phyloP scores from a whole-genome alignment of 2,888 invertebrate species.

The Lasioglossum figueresi region DNA sequence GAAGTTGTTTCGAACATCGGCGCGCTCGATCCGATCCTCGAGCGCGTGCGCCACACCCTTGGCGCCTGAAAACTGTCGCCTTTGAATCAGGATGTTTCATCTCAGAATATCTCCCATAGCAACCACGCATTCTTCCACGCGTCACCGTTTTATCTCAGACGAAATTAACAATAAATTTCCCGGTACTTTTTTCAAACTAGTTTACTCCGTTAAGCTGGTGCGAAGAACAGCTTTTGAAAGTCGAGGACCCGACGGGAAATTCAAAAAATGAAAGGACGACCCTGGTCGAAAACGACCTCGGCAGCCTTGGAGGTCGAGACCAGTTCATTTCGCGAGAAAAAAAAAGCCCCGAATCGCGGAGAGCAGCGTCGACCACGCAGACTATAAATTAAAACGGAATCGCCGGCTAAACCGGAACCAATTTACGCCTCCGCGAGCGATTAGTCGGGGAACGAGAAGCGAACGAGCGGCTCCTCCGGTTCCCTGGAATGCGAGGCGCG shows the following conservation, averaged over 20 bases:
- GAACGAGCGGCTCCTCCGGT: constrained; percentile 28
- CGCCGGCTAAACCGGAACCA: constrained; percentile 1
- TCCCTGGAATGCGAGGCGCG: constrained; percentile 46
- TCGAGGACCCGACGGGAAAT: not conserved
- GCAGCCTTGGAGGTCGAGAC: not conserved
- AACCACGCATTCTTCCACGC: too few species aligned
- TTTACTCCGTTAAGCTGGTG: too few species aligned
- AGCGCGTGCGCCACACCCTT: not conserved
- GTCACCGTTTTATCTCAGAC: too few species aligned
- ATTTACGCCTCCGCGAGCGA: constrained; percentile 37
- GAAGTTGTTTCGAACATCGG: constrained; percentile 28
- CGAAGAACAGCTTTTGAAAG: not conserved
- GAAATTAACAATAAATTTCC: too few species aligned
- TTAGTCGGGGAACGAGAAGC: constrained; percentile 38
- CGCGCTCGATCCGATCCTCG: constrained; percentile 25
- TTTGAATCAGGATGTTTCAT: not conserved
- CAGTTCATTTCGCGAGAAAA: not conserved
- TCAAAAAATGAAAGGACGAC: not conserved
- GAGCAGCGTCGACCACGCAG: too few species aligned
- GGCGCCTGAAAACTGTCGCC: not conserved
- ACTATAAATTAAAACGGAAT: constrained; percentile 13
- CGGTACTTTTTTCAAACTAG: too few species aligned
- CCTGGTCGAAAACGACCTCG: not conserved
- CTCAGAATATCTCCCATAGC: not conserved
- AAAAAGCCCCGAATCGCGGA: not conserved